Evolutionary conservation across 2,113 vertebrate species (phyloP).

Genomic region (Cinclus cinclus): DNA sequence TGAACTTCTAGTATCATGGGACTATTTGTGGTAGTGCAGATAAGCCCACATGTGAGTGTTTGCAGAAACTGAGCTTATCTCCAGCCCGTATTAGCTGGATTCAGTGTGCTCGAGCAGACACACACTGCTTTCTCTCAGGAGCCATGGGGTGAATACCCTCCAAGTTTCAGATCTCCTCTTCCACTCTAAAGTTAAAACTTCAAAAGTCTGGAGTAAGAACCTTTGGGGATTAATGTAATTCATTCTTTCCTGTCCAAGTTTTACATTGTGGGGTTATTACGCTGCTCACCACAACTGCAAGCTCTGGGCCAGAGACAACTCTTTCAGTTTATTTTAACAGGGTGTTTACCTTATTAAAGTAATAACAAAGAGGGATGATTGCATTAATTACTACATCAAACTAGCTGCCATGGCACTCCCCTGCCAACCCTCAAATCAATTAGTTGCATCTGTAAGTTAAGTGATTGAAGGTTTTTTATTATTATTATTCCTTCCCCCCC

Average conservation of each 20-base stretch:
- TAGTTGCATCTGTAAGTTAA: constrained; percentile 52
- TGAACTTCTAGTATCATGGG: not conserved
- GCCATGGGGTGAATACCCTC: not conserved
- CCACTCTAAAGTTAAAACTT: constrained; percentile 47
- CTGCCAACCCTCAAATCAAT: constrained; percentile 17
- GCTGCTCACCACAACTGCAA: constrained; percentile 32
- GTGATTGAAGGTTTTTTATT: not conserved
- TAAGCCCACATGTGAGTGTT: constrained; percentile 29
- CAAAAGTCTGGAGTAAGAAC: constrained; percentile 46
- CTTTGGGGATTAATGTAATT: constrained; percentile 52
- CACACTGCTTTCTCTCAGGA: constrained; percentile 10
- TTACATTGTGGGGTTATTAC: constrained; percentile 24
- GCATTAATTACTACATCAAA: constrained; percentile 28
- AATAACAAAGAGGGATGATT: constrained; percentile 38
- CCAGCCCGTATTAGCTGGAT: not conserved
- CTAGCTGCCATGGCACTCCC: constrained; percentile 7
- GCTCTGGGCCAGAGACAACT: constrained; percentile 43
- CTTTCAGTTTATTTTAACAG: constrained; percentile 61
- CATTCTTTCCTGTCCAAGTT: constrained; percentile 47
- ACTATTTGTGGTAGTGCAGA: constrained; percentile 2
- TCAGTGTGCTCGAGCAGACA: not conserved
- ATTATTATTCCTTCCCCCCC: not conserved
- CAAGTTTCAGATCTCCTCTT: constrained; percentile 39
- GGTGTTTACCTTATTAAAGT: constrained; percentile 58
- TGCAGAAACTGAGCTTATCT: constrained; percentile 49